phyloP scores from a whole-genome alignment of 2,797 vertebrate genomes.

The Crenichthys baileyi region DNA sequence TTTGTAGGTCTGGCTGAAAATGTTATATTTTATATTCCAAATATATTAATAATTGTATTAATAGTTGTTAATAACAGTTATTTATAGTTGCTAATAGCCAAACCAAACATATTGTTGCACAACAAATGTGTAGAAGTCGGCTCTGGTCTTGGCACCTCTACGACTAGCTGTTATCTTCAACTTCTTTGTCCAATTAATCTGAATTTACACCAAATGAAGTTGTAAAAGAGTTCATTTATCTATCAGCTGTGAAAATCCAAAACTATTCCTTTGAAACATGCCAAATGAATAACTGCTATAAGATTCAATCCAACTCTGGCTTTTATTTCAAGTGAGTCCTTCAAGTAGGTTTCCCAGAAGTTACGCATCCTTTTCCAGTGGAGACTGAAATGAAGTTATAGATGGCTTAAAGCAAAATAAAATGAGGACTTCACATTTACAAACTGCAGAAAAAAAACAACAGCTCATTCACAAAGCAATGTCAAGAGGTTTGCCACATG shows the following conservation, averaged over 20 bases:
- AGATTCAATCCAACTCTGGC: constrained; percentile 29
- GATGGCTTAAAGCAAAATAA: constrained; percentile 72
- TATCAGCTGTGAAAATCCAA: background rate
- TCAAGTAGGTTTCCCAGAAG: constrained; percentile 47
- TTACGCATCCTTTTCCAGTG: constrained; percentile 48
- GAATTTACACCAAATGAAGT: background rate
- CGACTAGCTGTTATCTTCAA: background rate
- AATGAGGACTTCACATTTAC: constrained; percentile 72
- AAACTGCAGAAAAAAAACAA: constrained; percentile 41
- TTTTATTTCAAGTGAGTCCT: constrained; percentile 51
- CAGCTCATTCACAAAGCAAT: constrained; percentile 69
- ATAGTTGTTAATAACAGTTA: too few relatives aligned
- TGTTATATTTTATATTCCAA: too few relatives aligned
- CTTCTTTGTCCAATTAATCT: background rate
- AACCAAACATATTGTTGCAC: too few relatives aligned
- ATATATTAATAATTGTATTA: too few relatives aligned
- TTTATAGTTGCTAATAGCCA: too few relatives aligned
- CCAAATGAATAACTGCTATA: constrained; percentile 43
- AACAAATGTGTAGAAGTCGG: background rate
- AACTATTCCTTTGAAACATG: background rate
- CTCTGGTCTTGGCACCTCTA: background rate
- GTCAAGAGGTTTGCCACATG: constrained; percentile 75
- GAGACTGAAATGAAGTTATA: constrained; percentile 66
- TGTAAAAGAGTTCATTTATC: background rate
- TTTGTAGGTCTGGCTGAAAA: too few relatives aligned